These are phyloP conservation scores for Phragmatobia fuliginosa DNA, from an alignment of 2,888 invertebrate genomes.

Conservation along the genomic window DNA sequence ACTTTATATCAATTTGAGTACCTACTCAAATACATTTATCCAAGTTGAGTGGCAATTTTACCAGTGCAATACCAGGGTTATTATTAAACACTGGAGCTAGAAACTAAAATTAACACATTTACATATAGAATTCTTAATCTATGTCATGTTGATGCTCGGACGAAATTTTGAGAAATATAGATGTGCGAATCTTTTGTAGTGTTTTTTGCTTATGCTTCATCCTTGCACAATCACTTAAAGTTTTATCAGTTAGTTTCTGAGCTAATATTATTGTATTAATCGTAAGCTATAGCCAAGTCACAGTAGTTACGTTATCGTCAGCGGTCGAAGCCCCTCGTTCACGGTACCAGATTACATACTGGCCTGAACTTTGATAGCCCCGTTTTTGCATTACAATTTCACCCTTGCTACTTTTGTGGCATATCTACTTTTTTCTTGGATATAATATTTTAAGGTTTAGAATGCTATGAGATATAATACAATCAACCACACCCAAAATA, in stretches of 20 bases:
- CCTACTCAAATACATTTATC: constrained; percentile 19
- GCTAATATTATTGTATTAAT: constrained; percentile 58
- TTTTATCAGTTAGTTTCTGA: constrained; percentile 49
- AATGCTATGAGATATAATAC: constrained; percentile 7
- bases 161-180: constrained; percentile 9
- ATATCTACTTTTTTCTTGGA: constrained; percentile 9
- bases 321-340: constrained; percentile 80
- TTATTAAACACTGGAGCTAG: constrained; percentile 43
- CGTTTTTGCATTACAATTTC: constrained; percentile 65
- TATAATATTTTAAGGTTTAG: background rate
- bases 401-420: constrained; percentile 51
- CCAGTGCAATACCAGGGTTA: constrained; percentile 32
- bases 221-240: constrained; percentile 4
- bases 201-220: background rate
- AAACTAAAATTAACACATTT: constrained; percentile 43
- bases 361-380: constrained; percentile 76
- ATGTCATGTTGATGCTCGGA: constrained; percentile 20
- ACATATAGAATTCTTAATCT: constrained; percentile 33
- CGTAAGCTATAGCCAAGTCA: constrained; percentile 40
- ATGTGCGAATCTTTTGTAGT: background rate
- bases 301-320: constrained; percentile 69
- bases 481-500: constrained; percentile 25
- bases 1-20: too few species aligned
- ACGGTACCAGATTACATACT: constrained; percentile 73
- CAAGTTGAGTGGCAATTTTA: constrained; percentile 29